Base-by-base conservation (phyloP, 2,888 invertebrate genomes). In the Tineola bisselliella region DNA sequence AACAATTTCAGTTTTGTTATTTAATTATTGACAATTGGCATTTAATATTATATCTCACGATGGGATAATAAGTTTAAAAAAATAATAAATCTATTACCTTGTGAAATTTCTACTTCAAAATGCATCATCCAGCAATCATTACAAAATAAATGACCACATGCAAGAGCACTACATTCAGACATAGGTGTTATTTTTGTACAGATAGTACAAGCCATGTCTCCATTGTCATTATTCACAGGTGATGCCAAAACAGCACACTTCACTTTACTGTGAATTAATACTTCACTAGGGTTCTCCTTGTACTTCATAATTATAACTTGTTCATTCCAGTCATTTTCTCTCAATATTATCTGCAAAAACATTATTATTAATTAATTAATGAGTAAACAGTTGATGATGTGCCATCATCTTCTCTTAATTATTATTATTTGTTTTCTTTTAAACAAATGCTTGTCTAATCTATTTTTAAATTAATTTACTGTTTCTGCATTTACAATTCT, bases 81-180 rank as follows among this genome's bases (percentile, higher is more conserved):
- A 52, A 13, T 15, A 60, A 10, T 10, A 57, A 5, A 3, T 3
- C 5, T 4, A 62, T 89, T 89, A 81, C 96, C 95, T 87, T 95
- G 95, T 81, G 91, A 91, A 69, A 98, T 95, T 90, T 98, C 98
- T 71, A 96, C 94, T 89, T 98, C 96, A 81, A 98, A 96, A 89
- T 97, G 96, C 89, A 91, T 93, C 63, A 92, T 91, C 99, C 99
- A 99, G 81, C 99, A 99, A 66, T 95, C 94, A 79, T 93, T 93
- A 81, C 99, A 99, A 81, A 98, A 99, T 64, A 91, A 90, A 84
- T 99, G 98, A 18, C 94, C 93, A 86, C 98, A 99, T 13, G 94
- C 91, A 64, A 98, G 88, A 62, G 92, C 91, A 75, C 92, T 91
- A 75, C 95, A 95, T 71, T 91, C 92, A 15, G 89, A 77, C 13